Evolutionary conservation across 2,797 vertebrate species (phyloP), one percentile per base, ranked within the genome.

Genomic region (Florisuga fusca): DNA sequence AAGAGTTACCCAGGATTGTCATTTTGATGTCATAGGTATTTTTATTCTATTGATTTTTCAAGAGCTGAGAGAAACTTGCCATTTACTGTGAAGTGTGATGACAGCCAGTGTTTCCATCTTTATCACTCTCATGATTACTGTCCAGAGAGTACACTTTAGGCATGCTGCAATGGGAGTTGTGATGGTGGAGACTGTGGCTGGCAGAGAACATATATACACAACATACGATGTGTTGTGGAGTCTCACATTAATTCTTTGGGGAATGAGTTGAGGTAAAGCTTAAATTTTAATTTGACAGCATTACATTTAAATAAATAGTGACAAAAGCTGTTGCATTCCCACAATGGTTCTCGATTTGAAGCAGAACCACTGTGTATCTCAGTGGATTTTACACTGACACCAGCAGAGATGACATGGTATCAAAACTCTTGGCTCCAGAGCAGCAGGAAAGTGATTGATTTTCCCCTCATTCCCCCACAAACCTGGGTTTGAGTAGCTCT

Each of bases 391-490:
- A 34, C 31, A 26, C 50, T 43, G 81, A 57, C 7, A 19, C 27
- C 67, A 33, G n/a, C 61, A 86, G 48, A 80, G 84, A 85, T 80
- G 59, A 72, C 38, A 25, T 55, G 57, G 41, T 63, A 86, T 66
- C 89, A 79, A 80, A 95, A 79, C 63, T 61, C 61, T 84, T 86
- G 66, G 34, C 79, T 78, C 62, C 86, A 69, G 73, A 94, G 87
- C 92, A 89, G 75, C 85, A 81, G 78, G 58, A 94, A 86, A 67
- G 58, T 69, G 85, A 93, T 89, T 93, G 90, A 95, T 92, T 94
- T 94, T 94, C 88, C 67, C 34, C 64, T 95, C 79, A 73, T 91
- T 43, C 50, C 67, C 90, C 95, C 81, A 62, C 69, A 91, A 68
- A 88, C 74, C 45, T 81, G 80, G 79, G 84, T 95, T 79, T 96